Evolutionary conservation across 2,797 vertebrate genomes (phyloP).

Genomic region (Pitangus sulphuratus): DNA sequence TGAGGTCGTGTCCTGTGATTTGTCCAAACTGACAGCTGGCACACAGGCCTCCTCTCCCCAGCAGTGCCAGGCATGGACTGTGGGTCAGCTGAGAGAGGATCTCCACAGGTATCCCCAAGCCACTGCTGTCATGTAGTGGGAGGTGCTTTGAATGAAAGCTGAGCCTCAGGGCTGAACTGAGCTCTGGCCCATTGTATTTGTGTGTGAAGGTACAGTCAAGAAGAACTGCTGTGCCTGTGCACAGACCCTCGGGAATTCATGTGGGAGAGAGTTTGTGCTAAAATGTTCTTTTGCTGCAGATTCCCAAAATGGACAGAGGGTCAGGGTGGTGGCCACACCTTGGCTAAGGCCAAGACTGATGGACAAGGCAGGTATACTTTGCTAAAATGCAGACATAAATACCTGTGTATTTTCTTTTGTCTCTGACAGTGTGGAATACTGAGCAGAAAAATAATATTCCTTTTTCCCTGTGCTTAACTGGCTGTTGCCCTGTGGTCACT

Average conservation of each 20-base stretch:
- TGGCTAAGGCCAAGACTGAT: not conserved
- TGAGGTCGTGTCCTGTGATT: not conserved
- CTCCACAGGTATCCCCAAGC: not conserved
- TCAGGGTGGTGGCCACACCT: not conserved
- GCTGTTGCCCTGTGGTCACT: not conserved
- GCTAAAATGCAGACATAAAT: not conserved
- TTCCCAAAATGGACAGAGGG: not conserved
- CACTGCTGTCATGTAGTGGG: not conserved
- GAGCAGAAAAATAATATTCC: not conserved
- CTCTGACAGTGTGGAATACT: not conserved
- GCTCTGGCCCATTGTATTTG: not conserved
- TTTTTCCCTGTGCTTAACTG: not conserved
- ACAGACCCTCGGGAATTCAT: not conserved
- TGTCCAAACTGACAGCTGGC: not conserved
- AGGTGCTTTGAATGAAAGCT: not conserved
- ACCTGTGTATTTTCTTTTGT: not conserved
- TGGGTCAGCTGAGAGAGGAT: rapidly evolving
- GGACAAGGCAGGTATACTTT: not conserved
- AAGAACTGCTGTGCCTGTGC: not conserved
- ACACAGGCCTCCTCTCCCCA: not conserved
- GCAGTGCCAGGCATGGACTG: not conserved
- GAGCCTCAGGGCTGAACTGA: not conserved
- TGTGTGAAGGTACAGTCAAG: not conserved
- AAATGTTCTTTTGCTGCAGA: not conserved
- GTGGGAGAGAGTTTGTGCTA: not conserved